Conservation (phyloP, 2,888 invertebrate genomes). For the Mactromeris polynyma region DNA sequence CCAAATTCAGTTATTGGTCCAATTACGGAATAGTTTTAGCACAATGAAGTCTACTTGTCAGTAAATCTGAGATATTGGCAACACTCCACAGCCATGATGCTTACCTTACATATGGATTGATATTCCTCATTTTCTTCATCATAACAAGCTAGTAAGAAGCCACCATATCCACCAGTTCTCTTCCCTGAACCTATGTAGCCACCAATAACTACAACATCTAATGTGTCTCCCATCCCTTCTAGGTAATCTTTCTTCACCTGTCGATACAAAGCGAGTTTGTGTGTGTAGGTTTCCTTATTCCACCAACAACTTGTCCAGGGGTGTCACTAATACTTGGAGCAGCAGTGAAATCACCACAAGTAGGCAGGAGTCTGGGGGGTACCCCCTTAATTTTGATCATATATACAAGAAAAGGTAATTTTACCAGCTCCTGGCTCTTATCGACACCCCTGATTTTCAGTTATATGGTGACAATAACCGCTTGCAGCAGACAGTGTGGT, state of each 20-base stretch:
- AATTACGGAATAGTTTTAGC: background rate
- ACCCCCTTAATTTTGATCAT: no score
- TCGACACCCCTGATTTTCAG: no score
- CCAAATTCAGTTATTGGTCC: background rate
- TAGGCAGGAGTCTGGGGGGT: no score
- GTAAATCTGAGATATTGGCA: background rate
- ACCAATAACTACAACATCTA: conserved; percentile 98
- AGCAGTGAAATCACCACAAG: no score
- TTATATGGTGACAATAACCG: no score
- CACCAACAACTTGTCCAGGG: no score
- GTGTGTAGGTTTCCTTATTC: no score
- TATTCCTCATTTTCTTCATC: conserved; percentile 96
- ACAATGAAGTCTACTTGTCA: background rate
- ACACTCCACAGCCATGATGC: background rate
- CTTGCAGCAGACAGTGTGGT: no score
- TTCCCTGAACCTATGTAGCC: conserved; percentile 97
- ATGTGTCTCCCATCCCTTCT: conserved; percentile 97
- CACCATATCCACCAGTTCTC: conserved; percentile 96
- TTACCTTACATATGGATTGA: conserved; percentile 96
- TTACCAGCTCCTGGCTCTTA: no score
- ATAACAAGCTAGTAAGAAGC: conserved; percentile 97
- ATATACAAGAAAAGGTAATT: no score
- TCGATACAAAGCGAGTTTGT: no score
- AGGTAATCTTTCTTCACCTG: conserved; percentile 98
- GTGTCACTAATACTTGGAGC: no score